phyloP scores from a whole-genome alignment of 2,797 vertebrate genomes.

The Betta splendens region DNA sequence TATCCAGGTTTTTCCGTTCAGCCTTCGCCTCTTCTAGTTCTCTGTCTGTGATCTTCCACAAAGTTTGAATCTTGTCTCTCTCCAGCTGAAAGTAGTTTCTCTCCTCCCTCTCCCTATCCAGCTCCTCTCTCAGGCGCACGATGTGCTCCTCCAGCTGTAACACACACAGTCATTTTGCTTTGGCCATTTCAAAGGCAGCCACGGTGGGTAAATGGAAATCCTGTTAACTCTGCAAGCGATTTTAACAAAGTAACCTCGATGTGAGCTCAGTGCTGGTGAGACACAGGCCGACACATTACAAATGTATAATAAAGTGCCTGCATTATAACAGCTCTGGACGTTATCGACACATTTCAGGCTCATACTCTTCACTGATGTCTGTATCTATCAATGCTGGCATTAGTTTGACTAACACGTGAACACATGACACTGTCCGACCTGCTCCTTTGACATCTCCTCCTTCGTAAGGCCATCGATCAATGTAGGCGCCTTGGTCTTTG shows the following conservation, averaged over 20 bases:
- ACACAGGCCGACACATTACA: not conserved
- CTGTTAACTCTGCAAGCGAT: not conserved
- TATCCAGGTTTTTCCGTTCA: constrained; percentile 84
- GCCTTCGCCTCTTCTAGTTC: constrained; percentile 86
- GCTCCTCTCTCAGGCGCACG: constrained; percentile 80
- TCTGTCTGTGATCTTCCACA: constrained; percentile 84
- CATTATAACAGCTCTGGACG: not conserved
- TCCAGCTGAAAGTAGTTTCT: constrained; percentile 93
- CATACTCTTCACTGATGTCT: no score
- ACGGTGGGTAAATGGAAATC: no score
- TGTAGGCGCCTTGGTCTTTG: constrained; percentile 47
- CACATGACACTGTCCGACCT: no score
- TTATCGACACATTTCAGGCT: no score
- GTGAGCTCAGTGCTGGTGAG: not conserved
- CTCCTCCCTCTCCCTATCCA: constrained; percentile 89
- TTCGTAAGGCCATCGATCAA: constrained; percentile 69
- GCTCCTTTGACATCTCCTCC: constrained; percentile 70
- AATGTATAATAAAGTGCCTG: no score
- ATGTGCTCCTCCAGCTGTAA: constrained; percentile 86
- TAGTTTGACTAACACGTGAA: no score
- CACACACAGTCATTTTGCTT: constrained; percentile 8
- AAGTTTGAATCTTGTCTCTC: constrained; percentile 84
- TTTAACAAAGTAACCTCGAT: not conserved
- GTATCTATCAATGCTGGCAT: no score
- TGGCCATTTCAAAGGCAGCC: not conserved